Evolutionary conservation across 2,113 vertebrate genomes (phyloP), one percentile per base, ranked within the genome.

Genomic region (Lathamus discolor): DNA sequence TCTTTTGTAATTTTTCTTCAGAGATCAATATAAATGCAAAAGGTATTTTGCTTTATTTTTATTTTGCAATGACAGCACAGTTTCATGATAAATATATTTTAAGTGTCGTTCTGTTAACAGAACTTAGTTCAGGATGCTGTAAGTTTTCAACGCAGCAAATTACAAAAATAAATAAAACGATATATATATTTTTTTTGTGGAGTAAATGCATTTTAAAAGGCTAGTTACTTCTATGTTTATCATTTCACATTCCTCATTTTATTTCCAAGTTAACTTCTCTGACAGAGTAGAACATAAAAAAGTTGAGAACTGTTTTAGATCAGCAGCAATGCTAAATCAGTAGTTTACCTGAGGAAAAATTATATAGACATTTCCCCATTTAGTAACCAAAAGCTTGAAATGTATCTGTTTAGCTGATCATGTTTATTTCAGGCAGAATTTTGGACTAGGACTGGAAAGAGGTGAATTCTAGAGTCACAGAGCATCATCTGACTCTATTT

Each of bases 1-100:
- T 80, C 84, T 95, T 83, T 19, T 80, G n/a, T 39, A 91, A 88
- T 96, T 92, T 82, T 96, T 90, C 84, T 90, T 94, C 80, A 86
- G 93, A 92, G 61, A 95, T 93, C 83, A 95, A 85, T 80, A 91
- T 57, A 91, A 94, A 86, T 55, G 59, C 72, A 91, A 81, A 89
- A 92, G 59, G 48, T 82, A 81, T 90, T 93, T 85, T 64, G 59
- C 44, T 94, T 95, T 93, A 89, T 69, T 94, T 95, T 95, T 90
- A 29, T 88, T 95, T 86, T 82, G 41, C 76, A 95, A 90, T 85
- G 70, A 83, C 75, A 68, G 79, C 39, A 90, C 15, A 29, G 25
- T 87, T 93, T 69, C 33, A 52, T 0, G 2, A 83, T 20, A 94
- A 91, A 78, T 75, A 39, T 27, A 82, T 80, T 86, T 83, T 48